Evolutionary conservation across 2,113 vertebrate genomes (phyloP).

Genomic region (Pterocles burchelli): DNA sequence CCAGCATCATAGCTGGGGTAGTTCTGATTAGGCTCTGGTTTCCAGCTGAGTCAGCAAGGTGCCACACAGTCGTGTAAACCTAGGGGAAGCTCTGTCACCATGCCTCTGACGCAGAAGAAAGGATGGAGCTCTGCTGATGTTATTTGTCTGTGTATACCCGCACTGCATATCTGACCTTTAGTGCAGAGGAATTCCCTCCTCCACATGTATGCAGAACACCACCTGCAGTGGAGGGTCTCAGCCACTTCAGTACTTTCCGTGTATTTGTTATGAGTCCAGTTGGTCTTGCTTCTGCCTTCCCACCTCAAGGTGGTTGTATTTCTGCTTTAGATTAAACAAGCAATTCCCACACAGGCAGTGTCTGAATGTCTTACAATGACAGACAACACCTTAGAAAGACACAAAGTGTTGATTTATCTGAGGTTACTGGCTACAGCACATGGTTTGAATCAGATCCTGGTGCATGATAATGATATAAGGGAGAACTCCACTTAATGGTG

Average conservation of each 20-base stretch:
- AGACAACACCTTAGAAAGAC: slow-evolving; percentile 22
- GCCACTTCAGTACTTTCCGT: neutral
- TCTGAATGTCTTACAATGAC: neutral
- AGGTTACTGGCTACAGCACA: slow-evolving; percentile 29
- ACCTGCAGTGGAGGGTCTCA: neutral
- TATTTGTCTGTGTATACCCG: neutral
- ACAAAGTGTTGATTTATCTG: slow-evolving; percentile 19
- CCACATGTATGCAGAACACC: neutral
- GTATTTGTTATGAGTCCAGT: neutral
- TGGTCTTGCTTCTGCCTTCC: neutral
- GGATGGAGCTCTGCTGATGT: neutral
- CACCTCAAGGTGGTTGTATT: neutral
- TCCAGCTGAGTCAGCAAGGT: neutral
- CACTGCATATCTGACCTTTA: neutral
- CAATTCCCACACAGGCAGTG: slow-evolving; percentile 24
- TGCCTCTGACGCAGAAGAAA: neutral
- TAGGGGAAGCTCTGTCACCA: neutral
- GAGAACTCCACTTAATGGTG: slow-evolving; percentile 6
- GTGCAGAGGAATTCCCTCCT: neutral
- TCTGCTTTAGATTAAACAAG: slow-evolving; percentile 42
- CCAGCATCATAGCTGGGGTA: neutral
- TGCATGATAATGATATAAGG: slow-evolving; percentile 1
- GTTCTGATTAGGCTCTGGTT: neutral
- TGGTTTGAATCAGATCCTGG: slow-evolving; percentile 32
- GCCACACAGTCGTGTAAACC: neutral